Evolutionary conservation across 2,888 invertebrate genomes (phyloP).

Genomic region (Pseudanteris insignis): DNA sequence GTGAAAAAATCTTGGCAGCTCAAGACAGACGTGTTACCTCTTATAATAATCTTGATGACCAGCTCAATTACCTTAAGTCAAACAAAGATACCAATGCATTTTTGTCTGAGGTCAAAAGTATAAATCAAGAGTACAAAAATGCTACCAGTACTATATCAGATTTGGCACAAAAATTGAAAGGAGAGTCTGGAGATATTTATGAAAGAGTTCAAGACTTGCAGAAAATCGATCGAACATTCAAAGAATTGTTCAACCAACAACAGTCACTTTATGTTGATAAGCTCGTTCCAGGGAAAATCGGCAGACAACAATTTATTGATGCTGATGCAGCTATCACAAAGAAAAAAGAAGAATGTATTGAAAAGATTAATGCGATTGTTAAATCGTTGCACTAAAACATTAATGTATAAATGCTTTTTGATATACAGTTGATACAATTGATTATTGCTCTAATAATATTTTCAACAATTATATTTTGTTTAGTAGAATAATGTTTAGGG

Average conservation of each 20-base stretch:
- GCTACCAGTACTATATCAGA: constrained; percentile 69
- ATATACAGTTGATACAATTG: too few relatives aligned
- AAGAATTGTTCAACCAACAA: constrained; percentile 66
- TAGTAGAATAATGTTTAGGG: too few relatives aligned
- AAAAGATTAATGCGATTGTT: constrained; percentile 68
- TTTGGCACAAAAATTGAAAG: constrained; percentile 70
- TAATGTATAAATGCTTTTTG: not conserved
- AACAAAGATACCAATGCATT: constrained; percentile 70
- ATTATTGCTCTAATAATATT: too few relatives aligned
- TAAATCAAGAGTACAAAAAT: constrained; percentile 71
- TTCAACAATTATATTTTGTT: too few relatives aligned
- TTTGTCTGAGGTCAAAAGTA: constrained; percentile 68
- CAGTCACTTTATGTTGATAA: constrained; percentile 72
- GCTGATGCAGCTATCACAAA: constrained; percentile 69
- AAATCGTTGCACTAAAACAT: constrained; percentile 67
- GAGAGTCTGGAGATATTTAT: constrained; percentile 71
- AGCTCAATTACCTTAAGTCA: constrained; percentile 71
- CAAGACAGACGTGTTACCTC: constrained; percentile 72
- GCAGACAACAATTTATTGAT: constrained; percentile 71
- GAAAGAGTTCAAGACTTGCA: constrained; percentile 73
- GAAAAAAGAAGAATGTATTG: constrained; percentile 71
- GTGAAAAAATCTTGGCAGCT: constrained; percentile 70
- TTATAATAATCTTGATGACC: constrained; percentile 72
- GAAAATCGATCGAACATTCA: constrained; percentile 68
- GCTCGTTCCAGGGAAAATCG: constrained; percentile 71